Evolutionary conservation across 2,888 invertebrate species (phyloP).

Genomic region (Tolmerus cingulatus): DNA sequence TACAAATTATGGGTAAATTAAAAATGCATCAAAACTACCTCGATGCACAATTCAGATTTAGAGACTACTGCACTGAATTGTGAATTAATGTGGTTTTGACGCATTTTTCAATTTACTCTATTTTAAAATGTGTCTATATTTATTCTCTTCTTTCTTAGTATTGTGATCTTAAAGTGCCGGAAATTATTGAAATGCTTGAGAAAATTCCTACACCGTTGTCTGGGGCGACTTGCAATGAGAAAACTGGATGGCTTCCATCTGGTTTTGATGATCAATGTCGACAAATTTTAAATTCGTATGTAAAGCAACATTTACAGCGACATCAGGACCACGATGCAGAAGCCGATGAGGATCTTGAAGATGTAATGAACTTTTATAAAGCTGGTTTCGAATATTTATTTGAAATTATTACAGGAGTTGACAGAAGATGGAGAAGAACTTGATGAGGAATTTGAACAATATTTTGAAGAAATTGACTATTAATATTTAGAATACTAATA

Average conservation of each 20-base stretch:
- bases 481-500: background rate
- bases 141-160: slow-evolving; percentile 66
- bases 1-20: background rate
- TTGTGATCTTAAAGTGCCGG: slow-evolving; percentile 80
- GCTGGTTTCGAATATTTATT: background rate
- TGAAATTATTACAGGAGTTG: background rate
- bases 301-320: slow-evolving; percentile 65
- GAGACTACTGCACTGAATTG: too few species aligned
- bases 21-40: too few species aligned
- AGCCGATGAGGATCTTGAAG: slow-evolving; percentile 37
- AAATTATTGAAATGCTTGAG: slow-evolving; percentile 79
- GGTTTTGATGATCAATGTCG: slow-evolving; percentile 75
- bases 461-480: slow-evolving; percentile 1
- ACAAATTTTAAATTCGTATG: slow-evolving; percentile 74
- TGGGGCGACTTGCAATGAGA: slow-evolving; percentile 72
- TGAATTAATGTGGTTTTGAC: too few species aligned
- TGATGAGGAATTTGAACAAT: background rate
- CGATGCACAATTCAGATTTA: too few species aligned
- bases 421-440: background rate
- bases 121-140: background rate
- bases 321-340: slow-evolving; percentile 55
- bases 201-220: slow-evolving; percentile 71
- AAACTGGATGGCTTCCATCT: slow-evolving; percentile 80
- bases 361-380: background rate
- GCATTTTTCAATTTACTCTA: too few species aligned